These are phyloP conservation scores for Sylvietta virens DNA, from an alignment of 2,113 vertebrate genomes.

Conservation along the genomic window DNA sequence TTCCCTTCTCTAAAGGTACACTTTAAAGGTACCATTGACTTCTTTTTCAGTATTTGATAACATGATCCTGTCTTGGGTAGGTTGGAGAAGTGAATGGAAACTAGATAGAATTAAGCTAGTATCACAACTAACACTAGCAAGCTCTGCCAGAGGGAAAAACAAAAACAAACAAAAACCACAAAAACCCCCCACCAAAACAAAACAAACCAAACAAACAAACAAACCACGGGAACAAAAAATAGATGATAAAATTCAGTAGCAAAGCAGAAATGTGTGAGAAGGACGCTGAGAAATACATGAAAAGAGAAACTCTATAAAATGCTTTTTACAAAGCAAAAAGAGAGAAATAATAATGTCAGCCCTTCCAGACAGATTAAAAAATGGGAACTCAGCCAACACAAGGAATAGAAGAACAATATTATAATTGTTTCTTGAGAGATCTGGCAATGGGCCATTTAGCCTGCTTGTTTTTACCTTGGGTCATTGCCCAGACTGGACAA, in stretches of 20 bases:
- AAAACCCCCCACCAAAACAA: not conserved
- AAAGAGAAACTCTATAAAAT: conserved; percentile 16
- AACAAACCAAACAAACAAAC: not conserved
- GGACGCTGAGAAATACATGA: not conserved
- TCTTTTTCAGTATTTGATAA: not conserved
- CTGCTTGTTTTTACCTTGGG: conserved; percentile 66
- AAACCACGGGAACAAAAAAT: not conserved
- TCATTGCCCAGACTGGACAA: conserved; percentile 65
- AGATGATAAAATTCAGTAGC: not conserved
- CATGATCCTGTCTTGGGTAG: not conserved
- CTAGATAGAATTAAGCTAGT: not conserved
- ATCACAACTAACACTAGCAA: not conserved
- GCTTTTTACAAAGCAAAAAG: conserved; percentile 37
- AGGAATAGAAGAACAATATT: conserved; percentile 47
- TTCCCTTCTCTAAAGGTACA: not conserved
- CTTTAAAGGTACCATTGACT: not conserved
- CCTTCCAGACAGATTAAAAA: conserved; percentile 57
- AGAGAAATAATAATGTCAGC: conserved; percentile 45
- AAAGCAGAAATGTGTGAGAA: not conserved
- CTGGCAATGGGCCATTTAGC: conserved; percentile 63
- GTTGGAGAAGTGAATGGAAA: not conserved
- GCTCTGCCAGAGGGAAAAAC: not conserved
- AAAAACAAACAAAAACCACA: accelerated
- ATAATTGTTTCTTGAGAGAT: conserved; percentile 63
- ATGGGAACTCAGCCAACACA: conserved; percentile 54